Base-by-base conservation (phyloP, 2,797 vertebrate genomes). In the Alosa sapidissima region DNA sequence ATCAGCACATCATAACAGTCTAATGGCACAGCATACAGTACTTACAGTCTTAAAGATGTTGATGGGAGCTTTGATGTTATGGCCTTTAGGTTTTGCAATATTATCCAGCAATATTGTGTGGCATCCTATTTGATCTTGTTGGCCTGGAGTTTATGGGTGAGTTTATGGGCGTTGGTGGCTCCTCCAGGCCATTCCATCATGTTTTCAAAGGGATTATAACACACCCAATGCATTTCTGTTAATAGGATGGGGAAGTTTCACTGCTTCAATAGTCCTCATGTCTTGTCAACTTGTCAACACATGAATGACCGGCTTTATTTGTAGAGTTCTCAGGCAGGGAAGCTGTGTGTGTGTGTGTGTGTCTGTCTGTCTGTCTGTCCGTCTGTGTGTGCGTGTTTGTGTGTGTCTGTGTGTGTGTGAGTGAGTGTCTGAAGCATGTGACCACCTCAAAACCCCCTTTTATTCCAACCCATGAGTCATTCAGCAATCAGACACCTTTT, bases 401-500 rank as follows among this genome's bases (percentile, higher is more conserved):
- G 58, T 62, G 58, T 62, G 58, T 62, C 58, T 62, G 58, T 62
- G 58, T 62, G 58, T 62, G 58, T 60, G 16, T 55, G 54, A 19
- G 19, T 19, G 4, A 21, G 49, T 10, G 49, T 13, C 8, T 28
- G 2, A 62, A 72, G 68, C 1, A 16, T 6, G 68, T 7, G 36
- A 75, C 68, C 14, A 75, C 68, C 45, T 75, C 36, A 75, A 75
- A 75, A 75, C 14, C 11, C 36, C 36, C 14, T 45, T 14, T 75
- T 7, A 2, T 75, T 36, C 33, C 65, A 14, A 13, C 7, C 68
- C 68, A 45, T 75, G 68, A 75, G 68, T 16, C 75, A 75, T 16
- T 45, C 65, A 72, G 68, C 68, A 75, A 75, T 45, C 68, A 45
- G 68, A 75, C 14, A 75, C 68, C 68, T 75, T 13, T 14, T 36